Evolutionary conservation across 1,140 invertebrate genomes (phyloP).

Genomic region (Drosophila setifemur): DNA sequence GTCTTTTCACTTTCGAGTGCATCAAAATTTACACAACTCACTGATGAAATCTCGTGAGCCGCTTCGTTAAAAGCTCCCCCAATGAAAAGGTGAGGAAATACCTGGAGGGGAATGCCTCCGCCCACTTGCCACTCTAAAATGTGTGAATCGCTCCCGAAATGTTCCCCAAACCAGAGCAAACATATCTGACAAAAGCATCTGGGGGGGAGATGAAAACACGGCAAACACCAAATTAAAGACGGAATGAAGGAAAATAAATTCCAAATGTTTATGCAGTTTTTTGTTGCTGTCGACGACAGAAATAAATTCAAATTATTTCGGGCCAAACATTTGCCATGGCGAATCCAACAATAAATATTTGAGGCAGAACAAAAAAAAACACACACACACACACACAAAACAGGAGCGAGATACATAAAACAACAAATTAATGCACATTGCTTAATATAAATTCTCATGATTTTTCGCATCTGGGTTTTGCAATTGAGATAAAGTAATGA

Average conservation of each 20-base stretch:
- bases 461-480: not conserved
- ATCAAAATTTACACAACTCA: slow-evolving; percentile 69
- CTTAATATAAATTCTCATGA: slow-evolving; percentile 4
- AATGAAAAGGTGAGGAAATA: not conserved
- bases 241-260: slow-evolving; percentile 47
- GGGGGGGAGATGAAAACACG: not conserved
- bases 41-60: slow-evolving; percentile 71
- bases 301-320: slow-evolving; percentile 59
- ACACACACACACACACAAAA: no score
- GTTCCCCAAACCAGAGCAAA: slow-evolving; percentile 32
- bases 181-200: not conserved
- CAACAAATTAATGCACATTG: slow-evolving; percentile 16
- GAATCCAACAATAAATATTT: slow-evolving; percentile 25
- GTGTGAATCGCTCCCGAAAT: slow-evolving; percentile 7
- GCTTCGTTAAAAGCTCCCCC: slow-evolving; percentile 36
- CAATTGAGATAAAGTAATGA: not conserved
- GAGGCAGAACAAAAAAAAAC: slow-evolving; percentile 4
- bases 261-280: slow-evolving; percentile 66
- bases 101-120: slow-evolving; percentile 5
- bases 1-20: slow-evolving; percentile 53
- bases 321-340: slow-evolving; percentile 8
- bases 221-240: slow-evolving; percentile 31
- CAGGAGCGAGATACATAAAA: slow-evolving; percentile 10
- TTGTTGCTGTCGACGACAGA: slow-evolving; percentile 29
- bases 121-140: slow-evolving; percentile 9